Evolutionary conservation across 2,888 invertebrate species (phyloP).

Genomic region (Drosophila austrosaltans): DNA sequence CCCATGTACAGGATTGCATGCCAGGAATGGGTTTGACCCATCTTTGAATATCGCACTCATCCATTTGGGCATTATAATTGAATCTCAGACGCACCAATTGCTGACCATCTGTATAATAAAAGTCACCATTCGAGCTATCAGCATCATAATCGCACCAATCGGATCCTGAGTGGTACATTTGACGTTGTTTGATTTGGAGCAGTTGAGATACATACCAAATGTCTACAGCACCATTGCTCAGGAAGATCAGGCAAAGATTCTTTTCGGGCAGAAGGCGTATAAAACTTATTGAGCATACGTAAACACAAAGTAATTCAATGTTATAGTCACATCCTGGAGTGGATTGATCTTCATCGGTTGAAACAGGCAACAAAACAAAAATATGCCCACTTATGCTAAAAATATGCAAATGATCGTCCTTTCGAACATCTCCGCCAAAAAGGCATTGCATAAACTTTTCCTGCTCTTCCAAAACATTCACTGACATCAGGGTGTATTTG

Average conservation of each 20-base stretch:
- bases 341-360: not conserved
- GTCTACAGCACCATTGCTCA: slow-evolving; percentile 80
- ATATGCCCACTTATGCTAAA: slow-evolving; percentile 79
- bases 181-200: slow-evolving; percentile 62
- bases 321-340: slow-evolving; percentile 31
- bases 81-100: slow-evolving; percentile 74
- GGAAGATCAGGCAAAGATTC: slow-evolving; percentile 73
- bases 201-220: slow-evolving; percentile 78
- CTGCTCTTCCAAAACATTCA: slow-evolving; percentile 61
- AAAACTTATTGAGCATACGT: slow-evolving; percentile 67
- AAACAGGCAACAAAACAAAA: slow-evolving; percentile 66
- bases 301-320: slow-evolving; percentile 65
- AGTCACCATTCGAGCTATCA: slow-evolving; percentile 55
- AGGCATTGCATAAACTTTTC: slow-evolving; percentile 68
- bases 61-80: slow-evolving; percentile 54
- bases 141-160: slow-evolving; percentile 73
- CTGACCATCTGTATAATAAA: slow-evolving; percentile 78
- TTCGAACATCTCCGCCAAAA: slow-evolving; percentile 37
- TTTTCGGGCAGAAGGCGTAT: slow-evolving; percentile 62
- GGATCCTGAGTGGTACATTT: slow-evolving; percentile 67
- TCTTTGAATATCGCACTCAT: slow-evolving; percentile 67
- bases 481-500: slow-evolving; percentile 66
- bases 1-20: slow-evolving; percentile 80
- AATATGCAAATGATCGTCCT: slow-evolving; percentile 61
- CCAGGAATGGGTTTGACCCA: slow-evolving; percentile 69